Evolutionary conservation across 2,888 invertebrate species (phyloP).

Genomic region (Orthosia cruda): DNA sequence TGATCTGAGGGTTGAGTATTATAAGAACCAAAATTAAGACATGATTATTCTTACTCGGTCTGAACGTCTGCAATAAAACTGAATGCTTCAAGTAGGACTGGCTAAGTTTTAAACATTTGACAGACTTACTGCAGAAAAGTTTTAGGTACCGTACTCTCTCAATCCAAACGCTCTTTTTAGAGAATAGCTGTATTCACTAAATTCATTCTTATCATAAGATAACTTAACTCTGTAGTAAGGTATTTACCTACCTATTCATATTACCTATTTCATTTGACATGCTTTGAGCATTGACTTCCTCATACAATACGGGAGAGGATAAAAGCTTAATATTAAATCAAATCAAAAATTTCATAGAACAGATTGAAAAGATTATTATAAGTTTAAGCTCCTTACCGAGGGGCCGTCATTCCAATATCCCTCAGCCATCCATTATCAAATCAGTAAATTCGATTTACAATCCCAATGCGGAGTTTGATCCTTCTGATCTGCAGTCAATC

Average conservation of each 20-base stretch:
- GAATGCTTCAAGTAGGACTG: not conserved
- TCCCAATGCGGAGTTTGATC: slow-evolving; percentile 62
- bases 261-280: slow-evolving; percentile 3
- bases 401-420: slow-evolving; percentile 48
- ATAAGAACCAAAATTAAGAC: not conserved
- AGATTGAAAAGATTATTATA: slow-evolving; percentile 48
- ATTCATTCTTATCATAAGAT: not conserved
- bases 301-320: slow-evolving; percentile 13
- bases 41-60: not conserved
- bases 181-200: not conserved
- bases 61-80: not conserved
- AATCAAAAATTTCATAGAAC: slow-evolving; percentile 40
- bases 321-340: slow-evolving; percentile 21
- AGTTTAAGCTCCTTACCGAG: slow-evolving; percentile 54
- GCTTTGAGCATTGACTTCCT: not conserved
- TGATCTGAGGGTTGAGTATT: too few relatives aligned
- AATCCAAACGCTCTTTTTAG: too few relatives aligned
- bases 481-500: slow-evolving; percentile 62
- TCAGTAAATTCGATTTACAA: slow-evolving; percentile 67
- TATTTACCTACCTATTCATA: not conserved
- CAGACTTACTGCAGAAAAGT: not conserved
- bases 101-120: not conserved
- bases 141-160: too few relatives aligned
- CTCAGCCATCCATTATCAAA: slow-evolving; percentile 55
- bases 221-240: not conserved